Percentiles rank a stretch among this genome's conserved stretches.
Conservation (phyloP, 2,888 invertebrate species). For the Ypsolopha scabrella region DNA sequence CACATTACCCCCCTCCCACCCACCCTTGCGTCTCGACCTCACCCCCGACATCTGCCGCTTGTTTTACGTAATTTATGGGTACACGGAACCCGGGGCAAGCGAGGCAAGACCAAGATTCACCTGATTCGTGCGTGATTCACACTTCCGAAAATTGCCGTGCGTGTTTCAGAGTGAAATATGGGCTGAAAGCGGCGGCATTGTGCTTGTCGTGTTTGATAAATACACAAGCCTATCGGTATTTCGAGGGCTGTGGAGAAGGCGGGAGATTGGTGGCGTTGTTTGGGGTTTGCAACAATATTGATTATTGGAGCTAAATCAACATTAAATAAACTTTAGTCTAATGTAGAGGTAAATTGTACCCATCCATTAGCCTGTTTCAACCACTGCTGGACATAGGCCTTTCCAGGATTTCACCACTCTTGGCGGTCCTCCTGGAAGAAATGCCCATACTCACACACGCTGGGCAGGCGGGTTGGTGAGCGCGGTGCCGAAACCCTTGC, state of each 20-base stretch:
- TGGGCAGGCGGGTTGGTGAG: too few relatives aligned
- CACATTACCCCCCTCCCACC: conserved; percentile 51
- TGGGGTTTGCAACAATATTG: too few relatives aligned
- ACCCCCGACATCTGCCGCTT: conserved; percentile 56
- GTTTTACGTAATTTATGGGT: conserved; percentile 67
- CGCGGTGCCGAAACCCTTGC: too few relatives aligned
- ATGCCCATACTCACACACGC: too few relatives aligned
- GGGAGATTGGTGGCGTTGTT: not conserved
- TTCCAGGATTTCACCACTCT: too few relatives aligned
- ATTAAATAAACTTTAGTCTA: too few relatives aligned
- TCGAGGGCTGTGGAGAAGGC: not conserved
- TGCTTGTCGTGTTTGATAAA: conserved; percentile 10
- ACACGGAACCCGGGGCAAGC: conserved; percentile 33
- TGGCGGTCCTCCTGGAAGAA: too few relatives aligned
- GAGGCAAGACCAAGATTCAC: conserved; percentile 19
- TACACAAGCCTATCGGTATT: not conserved
- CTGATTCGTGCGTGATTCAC: conserved; percentile 10
- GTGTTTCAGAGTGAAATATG: conserved; percentile 38
- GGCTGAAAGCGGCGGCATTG: conserved; percentile 16
- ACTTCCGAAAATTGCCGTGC: conserved; percentile 14
- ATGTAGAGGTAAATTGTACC: too few relatives aligned
- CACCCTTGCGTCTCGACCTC: conserved; percentile 18
- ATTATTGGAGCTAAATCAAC: too few relatives aligned
- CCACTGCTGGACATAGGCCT: too few relatives aligned
- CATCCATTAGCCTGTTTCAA: too few relatives aligned